Evolutionary conservation across 1,140 invertebrate genomes (phyloP).

Genomic region (Lucilia cuprina): DNA sequence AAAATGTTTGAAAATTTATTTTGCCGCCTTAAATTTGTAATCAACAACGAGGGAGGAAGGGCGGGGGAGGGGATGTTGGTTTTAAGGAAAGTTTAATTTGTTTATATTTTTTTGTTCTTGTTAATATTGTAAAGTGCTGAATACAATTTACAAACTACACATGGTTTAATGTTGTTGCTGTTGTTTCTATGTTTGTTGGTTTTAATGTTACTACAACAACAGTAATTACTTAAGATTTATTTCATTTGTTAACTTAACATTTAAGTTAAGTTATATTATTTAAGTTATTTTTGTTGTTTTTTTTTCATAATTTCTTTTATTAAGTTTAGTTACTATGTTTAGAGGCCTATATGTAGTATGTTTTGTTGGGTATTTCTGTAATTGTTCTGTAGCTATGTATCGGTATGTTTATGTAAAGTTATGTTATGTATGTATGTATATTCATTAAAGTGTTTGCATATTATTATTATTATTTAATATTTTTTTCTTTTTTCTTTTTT

Average conservation of each 20-base stretch:
- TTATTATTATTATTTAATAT: neutral
- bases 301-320: neutral
- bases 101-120: neutral
- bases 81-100: no score
- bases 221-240: neutral
- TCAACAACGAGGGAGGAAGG: no score
- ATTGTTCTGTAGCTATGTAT: neutral
- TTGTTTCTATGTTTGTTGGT: neutral
- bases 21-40: neutral
- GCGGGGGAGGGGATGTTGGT: no score
- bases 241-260: neutral
- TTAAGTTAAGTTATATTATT: neutral
- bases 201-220: neutral
- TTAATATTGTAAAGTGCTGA: neutral
- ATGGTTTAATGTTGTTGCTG: neutral
- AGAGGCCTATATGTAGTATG: neutral
- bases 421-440: neutral
- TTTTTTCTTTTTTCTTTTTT: neutral
- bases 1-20: no score
- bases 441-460: neutral
- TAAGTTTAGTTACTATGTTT: neutral
- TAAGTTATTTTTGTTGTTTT: neutral
- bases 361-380: neutral
- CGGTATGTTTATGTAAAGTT: neutral
- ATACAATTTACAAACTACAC: neutral